These are phyloP conservation scores for Pemphredon lugubris DNA, from an alignment of 2,888 invertebrate genomes.

Conservation along the genomic window DNA sequence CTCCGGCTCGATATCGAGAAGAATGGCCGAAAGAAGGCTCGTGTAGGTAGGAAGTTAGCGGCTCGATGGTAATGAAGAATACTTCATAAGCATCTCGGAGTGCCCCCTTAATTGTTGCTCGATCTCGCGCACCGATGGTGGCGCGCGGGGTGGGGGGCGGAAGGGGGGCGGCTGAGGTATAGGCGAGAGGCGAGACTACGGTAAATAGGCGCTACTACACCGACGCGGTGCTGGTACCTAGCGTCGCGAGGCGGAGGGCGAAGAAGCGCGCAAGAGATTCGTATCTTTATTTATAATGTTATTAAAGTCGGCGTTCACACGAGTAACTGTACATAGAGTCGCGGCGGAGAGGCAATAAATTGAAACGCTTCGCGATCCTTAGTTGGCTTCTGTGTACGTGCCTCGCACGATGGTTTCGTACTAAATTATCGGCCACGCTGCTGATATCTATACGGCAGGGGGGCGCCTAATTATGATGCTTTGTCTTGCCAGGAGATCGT, in stretches of 20 bases:
- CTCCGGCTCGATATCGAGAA: slow-evolving; percentile 8
- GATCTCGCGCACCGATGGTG: slow-evolving; percentile 10
- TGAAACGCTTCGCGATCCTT: slow-evolving; percentile 63
- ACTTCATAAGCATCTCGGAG: slow-evolving; percentile 32
- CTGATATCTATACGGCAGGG: slow-evolving; percentile 26
- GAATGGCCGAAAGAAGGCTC: slow-evolving; percentile 23
- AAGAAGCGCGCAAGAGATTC: slow-evolving; percentile 58
- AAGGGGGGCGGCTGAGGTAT: background rate
- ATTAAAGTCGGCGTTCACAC: slow-evolving; percentile 72
- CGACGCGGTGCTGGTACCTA: slow-evolving; percentile 20
- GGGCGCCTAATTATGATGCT: slow-evolving; percentile 47
- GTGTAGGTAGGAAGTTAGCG: slow-evolving; percentile 34
- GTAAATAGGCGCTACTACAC: slow-evolving; percentile 22
- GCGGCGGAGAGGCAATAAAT: slow-evolving; percentile 61
- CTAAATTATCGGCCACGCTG: slow-evolving; percentile 33
- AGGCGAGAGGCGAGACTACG: slow-evolving; percentile 7
- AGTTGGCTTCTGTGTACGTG: slow-evolving; percentile 56
- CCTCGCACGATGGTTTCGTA: slow-evolving; percentile 26
- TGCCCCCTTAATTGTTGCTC: slow-evolving; percentile 35
- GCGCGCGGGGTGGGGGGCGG: no score
- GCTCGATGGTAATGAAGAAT: slow-evolving; percentile 41
- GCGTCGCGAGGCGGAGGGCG: slow-evolving; percentile 21
- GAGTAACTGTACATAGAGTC: slow-evolving; percentile 57
- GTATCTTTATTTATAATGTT: slow-evolving; percentile 77
- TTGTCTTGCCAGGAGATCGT: slow-evolving; percentile 23